Conservation (phyloP, 2,888 invertebrate genomes). For the Drosophila aldrichi region DNA sequence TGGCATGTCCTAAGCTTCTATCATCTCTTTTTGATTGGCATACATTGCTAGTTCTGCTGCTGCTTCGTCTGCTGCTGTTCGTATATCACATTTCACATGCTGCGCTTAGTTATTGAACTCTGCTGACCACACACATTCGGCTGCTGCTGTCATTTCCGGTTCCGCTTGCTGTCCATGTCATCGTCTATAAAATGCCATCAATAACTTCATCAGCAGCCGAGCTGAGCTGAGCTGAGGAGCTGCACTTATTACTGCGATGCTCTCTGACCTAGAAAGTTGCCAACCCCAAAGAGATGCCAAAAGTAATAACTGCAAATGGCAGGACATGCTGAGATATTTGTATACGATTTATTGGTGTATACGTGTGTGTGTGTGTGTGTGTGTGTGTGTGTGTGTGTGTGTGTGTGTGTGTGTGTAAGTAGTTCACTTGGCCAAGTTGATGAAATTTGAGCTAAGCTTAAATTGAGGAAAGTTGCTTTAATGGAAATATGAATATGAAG, state of each 20-base stretch:
- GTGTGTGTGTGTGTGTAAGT: neutral
- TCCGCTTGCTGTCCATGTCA: constrained; percentile 8
- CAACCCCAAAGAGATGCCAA: constrained; percentile 25
- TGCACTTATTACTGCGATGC: constrained; percentile 44
- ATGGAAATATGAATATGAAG: constrained; percentile 3
- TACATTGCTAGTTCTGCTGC: constrained; percentile 14
- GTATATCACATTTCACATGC: constrained; percentile 24
- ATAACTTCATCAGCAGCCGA: constrained; percentile 60
- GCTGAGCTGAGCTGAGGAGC: constrained; percentile 40
- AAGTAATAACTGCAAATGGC: constrained; percentile 46
- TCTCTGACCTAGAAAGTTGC: constrained; percentile 58
- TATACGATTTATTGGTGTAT: neutral
- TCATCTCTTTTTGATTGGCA: constrained; percentile 31
- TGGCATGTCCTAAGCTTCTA: neutral
- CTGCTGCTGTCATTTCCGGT: constrained; percentile 40
- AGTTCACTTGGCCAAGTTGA: constrained; percentile 2
- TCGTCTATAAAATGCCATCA: constrained; percentile 45
- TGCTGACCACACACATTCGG: constrained; percentile 19
- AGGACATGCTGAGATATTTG: constrained; percentile 4
- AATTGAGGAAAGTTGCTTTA: neutral
- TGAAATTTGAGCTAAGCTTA: constrained; percentile 9
- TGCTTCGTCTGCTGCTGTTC: constrained; percentile 2
- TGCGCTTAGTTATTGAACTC: constrained; percentile 17
- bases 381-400: neutral
- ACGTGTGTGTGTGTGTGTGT: neutral